Percentiles rank a stretch among this genome's conserved stretches.
Conservation (phyloP, 2,113 vertebrate genomes). For the Hippocampus comes region DNA sequence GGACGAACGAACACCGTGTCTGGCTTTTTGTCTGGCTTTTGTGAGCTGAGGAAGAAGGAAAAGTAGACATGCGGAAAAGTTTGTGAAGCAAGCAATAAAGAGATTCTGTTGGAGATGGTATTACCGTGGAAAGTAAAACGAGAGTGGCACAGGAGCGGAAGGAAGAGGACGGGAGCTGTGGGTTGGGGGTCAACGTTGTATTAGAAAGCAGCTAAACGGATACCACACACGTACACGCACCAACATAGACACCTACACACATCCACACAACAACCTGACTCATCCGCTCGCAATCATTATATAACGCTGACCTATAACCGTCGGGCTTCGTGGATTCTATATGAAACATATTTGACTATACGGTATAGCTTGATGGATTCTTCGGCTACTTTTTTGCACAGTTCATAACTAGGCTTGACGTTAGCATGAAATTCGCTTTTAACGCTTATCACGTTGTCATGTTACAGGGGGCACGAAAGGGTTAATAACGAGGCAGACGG, state of each 20-base stretch:
- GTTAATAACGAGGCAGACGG: no score
- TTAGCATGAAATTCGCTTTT: no score
- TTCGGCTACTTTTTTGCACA: not conserved
- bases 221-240: not conserved
- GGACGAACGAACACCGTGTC: no score
- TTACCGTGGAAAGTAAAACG: not conserved
- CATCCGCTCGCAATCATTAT: not conserved
- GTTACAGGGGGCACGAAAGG: no score
- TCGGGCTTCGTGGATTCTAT: not conserved
- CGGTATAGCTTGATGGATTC: not conserved
- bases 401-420: not conserved
- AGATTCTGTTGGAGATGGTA: not conserved
- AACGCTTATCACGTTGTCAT: no score
- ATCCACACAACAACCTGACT: not conserved
- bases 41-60: not conserved
- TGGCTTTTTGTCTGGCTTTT: not conserved
- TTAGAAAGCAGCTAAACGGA: not conserved
- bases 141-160: not conserved
- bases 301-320: not conserved
- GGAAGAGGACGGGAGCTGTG: not conserved
- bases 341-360: not conserved
- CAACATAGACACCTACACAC: not conserved
- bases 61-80: not conserved
- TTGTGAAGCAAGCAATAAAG: not conserved
- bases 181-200: not conserved